phyloP scores from a whole-genome alignment of 1,140 invertebrate species.

The Cydia splendana region DNA sequence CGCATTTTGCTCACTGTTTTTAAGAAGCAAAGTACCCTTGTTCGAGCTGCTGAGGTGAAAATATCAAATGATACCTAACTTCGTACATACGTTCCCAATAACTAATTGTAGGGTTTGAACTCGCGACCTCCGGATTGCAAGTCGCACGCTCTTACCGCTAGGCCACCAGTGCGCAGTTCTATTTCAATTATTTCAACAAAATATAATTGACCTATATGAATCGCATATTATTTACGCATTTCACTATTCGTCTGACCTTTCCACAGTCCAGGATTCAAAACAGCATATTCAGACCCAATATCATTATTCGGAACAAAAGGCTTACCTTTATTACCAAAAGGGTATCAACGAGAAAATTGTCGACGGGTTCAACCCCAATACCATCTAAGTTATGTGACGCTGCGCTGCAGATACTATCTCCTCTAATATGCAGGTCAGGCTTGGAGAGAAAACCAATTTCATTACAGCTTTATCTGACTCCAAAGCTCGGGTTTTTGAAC shows the following conservation, averaged over 20 bases:
- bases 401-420: slow-evolving; percentile 38
- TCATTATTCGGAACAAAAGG: slow-evolving; percentile 41
- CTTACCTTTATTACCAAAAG: slow-evolving; percentile 36
- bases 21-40: no score
- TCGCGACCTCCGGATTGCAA: no score
- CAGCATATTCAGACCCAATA: slow-evolving; percentile 41
- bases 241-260: no score
- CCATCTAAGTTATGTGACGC: slow-evolving; percentile 42
- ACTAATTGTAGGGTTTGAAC: no score
- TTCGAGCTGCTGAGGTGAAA: no score
- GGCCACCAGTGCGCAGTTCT: no score
- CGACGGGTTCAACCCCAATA: slow-evolving; percentile 32
- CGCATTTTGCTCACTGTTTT: no score
- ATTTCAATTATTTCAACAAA: no score
- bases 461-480: slow-evolving; percentile 44
- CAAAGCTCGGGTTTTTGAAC: slow-evolving; percentile 41
- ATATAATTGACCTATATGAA: no score
- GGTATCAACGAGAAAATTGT: slow-evolving; percentile 48
- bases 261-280: not conserved
- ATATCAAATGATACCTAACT: no score
- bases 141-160: no score
- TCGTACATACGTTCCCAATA: no score
- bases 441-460: slow-evolving; percentile 45
- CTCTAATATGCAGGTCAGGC: slow-evolving; percentile 41
- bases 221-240: not conserved